Percentiles rank a stretch among this genome's conserved stretches.
phyloP scores from a whole-genome alignment of 2,888 invertebrate genomes.

The Cosmia trapezina region DNA sequence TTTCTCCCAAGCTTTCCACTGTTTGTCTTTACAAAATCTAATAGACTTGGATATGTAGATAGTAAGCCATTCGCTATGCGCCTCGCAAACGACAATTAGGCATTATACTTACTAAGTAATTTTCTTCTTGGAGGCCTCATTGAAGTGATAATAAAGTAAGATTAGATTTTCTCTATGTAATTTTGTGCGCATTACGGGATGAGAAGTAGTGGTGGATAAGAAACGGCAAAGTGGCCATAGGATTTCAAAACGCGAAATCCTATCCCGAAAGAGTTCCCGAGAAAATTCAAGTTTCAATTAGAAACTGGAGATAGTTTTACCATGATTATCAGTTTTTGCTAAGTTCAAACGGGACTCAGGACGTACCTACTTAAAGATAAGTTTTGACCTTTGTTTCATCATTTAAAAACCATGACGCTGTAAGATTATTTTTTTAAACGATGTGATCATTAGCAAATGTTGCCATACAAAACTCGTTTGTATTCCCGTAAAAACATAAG shows the following conservation, averaged over 20 bases:
- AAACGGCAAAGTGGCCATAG: not conserved
- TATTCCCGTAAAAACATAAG: not conserved
- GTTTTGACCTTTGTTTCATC: not conserved
- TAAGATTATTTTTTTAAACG: not conserved
- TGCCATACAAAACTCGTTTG: not conserved
- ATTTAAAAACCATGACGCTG: slow-evolving; percentile 20
- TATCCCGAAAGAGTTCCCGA: not conserved
- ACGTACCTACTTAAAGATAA: not conserved
- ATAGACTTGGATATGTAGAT: slow-evolving; percentile 60
- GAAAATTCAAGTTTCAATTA: not conserved
- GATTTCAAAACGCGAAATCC: not conserved
- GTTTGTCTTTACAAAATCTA: slow-evolving; percentile 67
- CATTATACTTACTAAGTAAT: slow-evolving; percentile 40
- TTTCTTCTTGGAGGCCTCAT: slow-evolving; percentile 31
- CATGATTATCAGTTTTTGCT: not conserved
- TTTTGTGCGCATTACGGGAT: slow-evolving; percentile 15
- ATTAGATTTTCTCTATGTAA: slow-evolving; percentile 21
- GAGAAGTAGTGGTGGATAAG: not conserved
- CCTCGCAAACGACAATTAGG: slow-evolving; percentile 53
- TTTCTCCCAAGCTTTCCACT: slow-evolving; percentile 82
- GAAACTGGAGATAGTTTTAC: slow-evolving; percentile 1
- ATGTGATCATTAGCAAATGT: slow-evolving; percentile 16
- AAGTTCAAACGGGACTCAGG: not conserved
- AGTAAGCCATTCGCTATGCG: slow-evolving; percentile 54
- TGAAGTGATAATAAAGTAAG: slow-evolving; percentile 27